phyloP scores from a whole-genome alignment of 2,113 vertebrate species.

The Beaufortia kweichowensis region DNA sequence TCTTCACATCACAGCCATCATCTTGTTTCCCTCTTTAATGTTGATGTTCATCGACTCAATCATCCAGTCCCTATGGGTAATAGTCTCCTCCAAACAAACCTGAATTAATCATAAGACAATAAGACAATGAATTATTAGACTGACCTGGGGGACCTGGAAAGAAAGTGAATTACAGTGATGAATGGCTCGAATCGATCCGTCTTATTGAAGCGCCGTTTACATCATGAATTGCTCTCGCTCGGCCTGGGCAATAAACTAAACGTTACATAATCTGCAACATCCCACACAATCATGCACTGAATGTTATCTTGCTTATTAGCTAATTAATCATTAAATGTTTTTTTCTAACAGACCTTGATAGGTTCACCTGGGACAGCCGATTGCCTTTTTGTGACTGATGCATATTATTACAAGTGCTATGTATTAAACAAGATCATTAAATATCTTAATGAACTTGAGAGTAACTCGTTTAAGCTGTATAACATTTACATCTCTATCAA shows the following conservation, averaged over 20 bases:
- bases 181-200: neutral
- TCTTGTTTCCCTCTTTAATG: constrained; percentile 17
- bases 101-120: constrained; percentile 38
- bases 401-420: constrained; percentile 27
- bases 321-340: constrained; percentile 48
- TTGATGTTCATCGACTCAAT: constrained; percentile 10
- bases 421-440: constrained; percentile 41
- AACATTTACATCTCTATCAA: constrained; percentile 7
- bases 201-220: constrained; percentile 1
- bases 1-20: neutral
- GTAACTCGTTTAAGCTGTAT: constrained; percentile 30
- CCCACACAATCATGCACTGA: constrained; percentile 3
- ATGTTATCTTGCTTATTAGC: constrained; percentile 47
- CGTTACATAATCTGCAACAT: constrained; percentile 16
- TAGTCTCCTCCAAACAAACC: constrained; percentile 20
- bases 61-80: constrained; percentile 9
- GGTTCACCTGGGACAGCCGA: constrained; percentile 9
- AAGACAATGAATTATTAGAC: constrained; percentile 32
- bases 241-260: neutral
- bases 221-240: neutral
- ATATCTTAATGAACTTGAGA: constrained; percentile 37
- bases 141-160: constrained; percentile 17
- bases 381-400: neutral
- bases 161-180: constrained; percentile 32
- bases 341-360: constrained; percentile 3